Conservation (phyloP, 2,797 vertebrate species). For the Rhinophrynus dorsalis region DNA sequence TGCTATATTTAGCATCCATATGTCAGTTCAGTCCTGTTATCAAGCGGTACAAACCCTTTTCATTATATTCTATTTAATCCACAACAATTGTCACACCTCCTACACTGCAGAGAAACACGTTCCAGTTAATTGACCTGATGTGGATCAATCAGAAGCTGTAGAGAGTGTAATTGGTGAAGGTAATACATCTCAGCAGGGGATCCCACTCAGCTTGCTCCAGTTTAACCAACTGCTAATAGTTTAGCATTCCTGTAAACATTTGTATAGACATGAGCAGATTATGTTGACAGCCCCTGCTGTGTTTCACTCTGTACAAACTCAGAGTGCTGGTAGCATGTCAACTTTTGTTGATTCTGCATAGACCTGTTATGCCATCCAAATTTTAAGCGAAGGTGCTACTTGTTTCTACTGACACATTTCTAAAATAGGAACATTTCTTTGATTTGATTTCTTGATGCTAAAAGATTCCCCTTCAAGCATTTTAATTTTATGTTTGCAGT, state of each 20-base stretch:
- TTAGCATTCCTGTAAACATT: slow-evolving; percentile 49
- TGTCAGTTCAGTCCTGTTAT: background rate
- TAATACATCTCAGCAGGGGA: slow-evolving; percentile 35
- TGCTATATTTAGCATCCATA: background rate
- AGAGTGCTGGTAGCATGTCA: too few relatives aligned
- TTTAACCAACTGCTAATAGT: slow-evolving; percentile 28
- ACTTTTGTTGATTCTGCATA: too few relatives aligned
- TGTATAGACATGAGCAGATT: slow-evolving; percentile 49
- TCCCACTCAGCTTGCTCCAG: slow-evolving; percentile 42
- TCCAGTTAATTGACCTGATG: slow-evolving; percentile 36
- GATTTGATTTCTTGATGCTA: too few relatives aligned
- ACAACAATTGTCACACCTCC: background rate
- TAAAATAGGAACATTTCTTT: too few relatives aligned
- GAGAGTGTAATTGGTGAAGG: slow-evolving; percentile 7
- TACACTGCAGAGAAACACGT: background rate
- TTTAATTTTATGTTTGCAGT: too few relatives aligned
- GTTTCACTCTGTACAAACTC: slow-evolving; percentile 25
- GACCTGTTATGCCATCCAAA: too few relatives aligned
- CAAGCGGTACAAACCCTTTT: background rate
- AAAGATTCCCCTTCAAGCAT: too few relatives aligned
- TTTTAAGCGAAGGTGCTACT: too few relatives aligned
- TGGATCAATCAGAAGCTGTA: slow-evolving; percentile 42
- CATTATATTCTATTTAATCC: background rate
- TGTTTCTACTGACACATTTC: too few relatives aligned
- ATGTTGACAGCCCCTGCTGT: slow-evolving; percentile 30